Evolutionary conservation across 2,797 vertebrate species (phyloP), one percentile per base, ranked within the genome.

Genomic region (Petrocephalus sullivani): DNA sequence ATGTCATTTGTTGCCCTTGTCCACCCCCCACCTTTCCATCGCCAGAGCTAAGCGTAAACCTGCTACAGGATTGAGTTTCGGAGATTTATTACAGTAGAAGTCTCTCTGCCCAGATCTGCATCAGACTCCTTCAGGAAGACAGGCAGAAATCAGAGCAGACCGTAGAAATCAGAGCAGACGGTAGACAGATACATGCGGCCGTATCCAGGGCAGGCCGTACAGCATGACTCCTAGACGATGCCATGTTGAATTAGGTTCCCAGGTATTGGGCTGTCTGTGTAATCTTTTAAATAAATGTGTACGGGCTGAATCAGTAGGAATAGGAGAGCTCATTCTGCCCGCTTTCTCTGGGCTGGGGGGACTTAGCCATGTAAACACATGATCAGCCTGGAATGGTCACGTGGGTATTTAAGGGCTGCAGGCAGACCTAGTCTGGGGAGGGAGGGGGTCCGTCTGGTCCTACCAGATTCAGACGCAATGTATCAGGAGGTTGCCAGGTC

Each of bases 1-100:
- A 33, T 14, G 83, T 56, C 7, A 21, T 88, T 71, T 88, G 53
- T 83, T 61, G 5, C 60, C 90, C 86, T 28, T 78, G 75, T 4
- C 28, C 10, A 14, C 10, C 67, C 67, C 64, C 64, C 1, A 41
- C 78, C 23, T 0, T 49, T 87, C 46, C 21, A 5, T 56, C 84
- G 46, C 37, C 10, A 41, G 51, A 85, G 89, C 53, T 16, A 10
- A 28, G 60, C 46, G 53, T 41, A 46, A 64, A 67, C 23, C 87
- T 61, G 0, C 75, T 89, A 67, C 87, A 64, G 28, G 2, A 89
- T 86, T 71, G 46, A 81, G 54, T 54, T 67, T 58, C 67, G 61
- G 33, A 75, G 4, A 23, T 82, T 87, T 71, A 87, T 85, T 67
- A 23, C 49, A 84, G 3, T 14, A 23, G 75, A 60, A 88, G 61